phyloP scores from a whole-genome alignment of 2,113 vertebrate genomes.

The Engystomops pustulosus region DNA sequence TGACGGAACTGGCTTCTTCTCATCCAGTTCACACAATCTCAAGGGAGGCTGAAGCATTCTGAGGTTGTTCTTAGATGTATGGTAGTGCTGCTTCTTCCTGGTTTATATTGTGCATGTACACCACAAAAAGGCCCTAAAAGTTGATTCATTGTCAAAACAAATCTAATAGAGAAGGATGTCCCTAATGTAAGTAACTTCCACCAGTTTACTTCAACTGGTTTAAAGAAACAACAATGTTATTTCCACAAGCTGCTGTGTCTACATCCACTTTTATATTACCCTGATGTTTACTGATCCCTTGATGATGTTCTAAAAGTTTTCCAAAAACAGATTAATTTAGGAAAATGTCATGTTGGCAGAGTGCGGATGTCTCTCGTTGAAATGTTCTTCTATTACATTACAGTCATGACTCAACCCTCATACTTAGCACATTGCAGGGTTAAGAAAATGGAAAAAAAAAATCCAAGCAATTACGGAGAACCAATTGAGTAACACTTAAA shows the following conservation, averaged over 20 bases:
- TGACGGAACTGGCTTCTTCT: too few species aligned
- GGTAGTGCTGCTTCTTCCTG: too few species aligned
- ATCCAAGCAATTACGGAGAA: background rate
- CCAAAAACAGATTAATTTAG: background rate
- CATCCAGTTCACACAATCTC: too few species aligned
- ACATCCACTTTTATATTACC: background rate
- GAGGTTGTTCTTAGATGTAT: too few species aligned
- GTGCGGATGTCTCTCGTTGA: background rate
- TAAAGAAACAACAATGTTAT: background rate
- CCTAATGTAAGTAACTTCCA: background rate
- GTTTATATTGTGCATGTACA: too few species aligned
- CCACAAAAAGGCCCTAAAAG: too few species aligned
- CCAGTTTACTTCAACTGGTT: background rate
- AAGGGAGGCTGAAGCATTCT: too few species aligned
- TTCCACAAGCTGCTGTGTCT: background rate
- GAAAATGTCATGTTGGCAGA: background rate
- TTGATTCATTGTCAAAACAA: too few species aligned
- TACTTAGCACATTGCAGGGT: background rate
- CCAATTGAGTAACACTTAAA: background rate
- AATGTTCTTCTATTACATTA: background rate
- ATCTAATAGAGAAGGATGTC: too few species aligned
- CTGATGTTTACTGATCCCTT: background rate
- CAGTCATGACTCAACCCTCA: background rate
- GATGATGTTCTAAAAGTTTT: background rate
- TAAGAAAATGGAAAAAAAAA: background rate